These are phyloP conservation scores for Chaenodraco wilsoni DNA, from an alignment of 2,797 vertebrate genomes.

Conservation along the genomic window DNA sequence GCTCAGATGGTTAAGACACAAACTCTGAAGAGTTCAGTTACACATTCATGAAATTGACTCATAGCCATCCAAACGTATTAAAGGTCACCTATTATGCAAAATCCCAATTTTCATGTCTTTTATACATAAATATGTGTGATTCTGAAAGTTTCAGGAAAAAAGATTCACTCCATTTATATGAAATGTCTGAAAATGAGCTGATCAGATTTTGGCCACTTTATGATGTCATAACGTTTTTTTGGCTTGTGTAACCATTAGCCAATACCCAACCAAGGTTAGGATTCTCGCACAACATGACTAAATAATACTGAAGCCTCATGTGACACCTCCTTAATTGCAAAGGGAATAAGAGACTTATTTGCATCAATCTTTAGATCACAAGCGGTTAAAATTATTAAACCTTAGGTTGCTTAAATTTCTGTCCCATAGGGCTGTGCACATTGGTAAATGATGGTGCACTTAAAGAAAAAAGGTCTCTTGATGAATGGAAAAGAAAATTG, in stretches of 20 bases:
- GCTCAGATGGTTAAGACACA: conserved; percentile 25
- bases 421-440: neutral
- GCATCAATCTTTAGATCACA: neutral
- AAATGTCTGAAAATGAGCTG: too few relatives aligned
- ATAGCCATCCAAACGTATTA: neutral
- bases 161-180: too few relatives aligned
- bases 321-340: conserved; percentile 9
- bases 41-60: too few relatives aligned
- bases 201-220: too few relatives aligned
- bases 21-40: neutral
- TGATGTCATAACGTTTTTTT: too few relatives aligned
- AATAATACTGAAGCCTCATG: too few relatives aligned
- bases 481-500: neutral
- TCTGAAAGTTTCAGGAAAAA: too few relatives aligned
- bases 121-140: too few relatives aligned
- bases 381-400: neutral
- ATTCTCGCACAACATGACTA: neutral
- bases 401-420: neutral
- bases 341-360: neutral
- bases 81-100: too few relatives aligned
- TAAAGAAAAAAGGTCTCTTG: neutral
- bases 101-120: too few relatives aligned
- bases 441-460: neutral
- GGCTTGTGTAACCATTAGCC: too few relatives aligned
- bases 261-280: too few relatives aligned